Evolutionary conservation across 23 tunicate genomes (phyloP).

Genomic region (Halocynthia aurantium): DNA sequence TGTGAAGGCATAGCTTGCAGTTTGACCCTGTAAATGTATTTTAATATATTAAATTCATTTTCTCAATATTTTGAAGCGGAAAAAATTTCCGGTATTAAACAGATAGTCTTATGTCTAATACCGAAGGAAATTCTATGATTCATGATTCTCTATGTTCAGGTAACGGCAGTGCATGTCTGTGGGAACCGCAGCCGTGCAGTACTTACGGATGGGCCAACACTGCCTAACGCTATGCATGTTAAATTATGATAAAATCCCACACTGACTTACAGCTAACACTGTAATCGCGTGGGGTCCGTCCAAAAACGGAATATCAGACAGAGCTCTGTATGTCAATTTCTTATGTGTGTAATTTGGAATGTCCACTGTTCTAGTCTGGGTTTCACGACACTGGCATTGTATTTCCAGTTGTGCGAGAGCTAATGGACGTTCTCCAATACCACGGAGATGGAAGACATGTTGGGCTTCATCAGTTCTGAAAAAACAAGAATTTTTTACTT

Average conservation of each 20-base stretch:
- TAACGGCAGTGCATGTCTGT: no score
- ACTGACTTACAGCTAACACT: slow-evolving; percentile 22
- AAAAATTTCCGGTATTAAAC: no score
- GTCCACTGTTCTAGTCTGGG: slow-evolving; percentile 20
- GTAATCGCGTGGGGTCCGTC: slow-evolving; percentile 45
- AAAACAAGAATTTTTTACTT: neutral
- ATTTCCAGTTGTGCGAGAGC: slow-evolving; percentile 62
- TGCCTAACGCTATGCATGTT: no score
- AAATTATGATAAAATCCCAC: no score
- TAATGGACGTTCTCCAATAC: slow-evolving; percentile 75
- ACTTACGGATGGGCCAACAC: no score
- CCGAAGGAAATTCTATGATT: no score
- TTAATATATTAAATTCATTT: no score
- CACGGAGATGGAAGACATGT: slow-evolving; percentile 63
- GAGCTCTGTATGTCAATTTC: slow-evolving; percentile 63
- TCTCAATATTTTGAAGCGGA: no score
- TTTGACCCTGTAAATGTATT: slow-evolving; percentile 33
- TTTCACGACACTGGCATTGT: slow-evolving; percentile 60
- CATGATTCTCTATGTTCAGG: no score
- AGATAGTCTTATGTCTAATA: no score
- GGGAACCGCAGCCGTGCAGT: no score
- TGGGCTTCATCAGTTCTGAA: slow-evolving; percentile 70
- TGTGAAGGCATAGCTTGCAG: slow-evolving; percentile 55
- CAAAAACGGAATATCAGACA: slow-evolving; percentile 69
- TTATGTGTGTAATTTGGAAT: slow-evolving; percentile 86